Evolutionary conservation across 2,888 invertebrate species (phyloP).

Genomic region (Agonopterix arenella): DNA sequence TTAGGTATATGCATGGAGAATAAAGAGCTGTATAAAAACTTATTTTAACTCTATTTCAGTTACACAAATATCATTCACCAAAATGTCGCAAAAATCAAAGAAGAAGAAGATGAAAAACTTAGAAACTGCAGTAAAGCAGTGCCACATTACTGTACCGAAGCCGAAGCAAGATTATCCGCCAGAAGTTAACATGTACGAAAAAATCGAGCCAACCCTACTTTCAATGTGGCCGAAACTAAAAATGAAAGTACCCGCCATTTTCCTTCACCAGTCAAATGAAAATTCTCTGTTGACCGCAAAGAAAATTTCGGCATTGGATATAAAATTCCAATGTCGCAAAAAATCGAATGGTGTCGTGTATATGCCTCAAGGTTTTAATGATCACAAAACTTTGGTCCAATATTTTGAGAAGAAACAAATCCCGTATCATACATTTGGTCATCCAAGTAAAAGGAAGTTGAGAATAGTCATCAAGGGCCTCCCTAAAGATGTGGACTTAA

Average conservation of each 20-base stretch:
- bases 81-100: slow-evolving; percentile 19
- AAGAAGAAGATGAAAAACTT: slow-evolving; percentile 20
- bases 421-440: slow-evolving; percentile 48
- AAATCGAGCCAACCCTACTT: slow-evolving; percentile 16
- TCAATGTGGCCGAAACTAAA: slow-evolving; percentile 35
- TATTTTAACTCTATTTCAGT: neutral
- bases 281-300: slow-evolving; percentile 20
- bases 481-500: slow-evolving; percentile 27
- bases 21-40: too few relatives aligned
- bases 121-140: slow-evolving; percentile 15
- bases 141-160: slow-evolving; percentile 14
- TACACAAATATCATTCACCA: neutral
- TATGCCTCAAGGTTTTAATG: slow-evolving; percentile 26
- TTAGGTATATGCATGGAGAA: too few relatives aligned
- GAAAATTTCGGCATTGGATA: slow-evolving; percentile 25
- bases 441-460: slow-evolving; percentile 39
- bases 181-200: slow-evolving; percentile 18
- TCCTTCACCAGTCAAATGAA: slow-evolving; percentile 34
- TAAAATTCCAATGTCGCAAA: slow-evolving; percentile 22
- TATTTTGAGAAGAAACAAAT: slow-evolving; percentile 38
- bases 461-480: slow-evolving; percentile 50
- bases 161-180: neutral
- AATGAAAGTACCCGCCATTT: slow-evolving; percentile 36
- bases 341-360: slow-evolving; percentile 9
- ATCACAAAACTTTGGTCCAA: slow-evolving; percentile 32